These are phyloP conservation scores for Nemopilema nomurai DNA, from an alignment of 30 jellyfish, hydroid and myxozoan species.

Conservation along the genomic window DNA sequence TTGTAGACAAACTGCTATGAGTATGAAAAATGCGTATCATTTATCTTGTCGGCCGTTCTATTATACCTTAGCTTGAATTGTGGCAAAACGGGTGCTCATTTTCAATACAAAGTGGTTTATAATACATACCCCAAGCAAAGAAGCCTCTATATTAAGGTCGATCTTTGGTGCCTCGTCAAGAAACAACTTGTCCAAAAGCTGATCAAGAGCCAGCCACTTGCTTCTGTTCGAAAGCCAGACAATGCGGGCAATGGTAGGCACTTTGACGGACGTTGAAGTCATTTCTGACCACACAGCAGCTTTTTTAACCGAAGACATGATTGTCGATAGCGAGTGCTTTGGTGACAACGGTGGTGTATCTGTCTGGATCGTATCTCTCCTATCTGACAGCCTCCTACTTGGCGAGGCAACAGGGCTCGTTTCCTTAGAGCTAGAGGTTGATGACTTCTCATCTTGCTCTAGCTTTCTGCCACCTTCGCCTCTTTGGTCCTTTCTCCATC, in stretches of 20 bases:
- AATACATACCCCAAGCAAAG: constrained; percentile 64
- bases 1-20: too few relatives aligned
- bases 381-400: background rate
- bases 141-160: constrained; percentile 42
- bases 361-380: background rate
- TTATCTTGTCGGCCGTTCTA: too few relatives aligned
- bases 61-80: too few relatives aligned
- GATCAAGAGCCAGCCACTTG: constrained; percentile 67
- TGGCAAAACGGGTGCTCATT: background rate
- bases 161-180: constrained; percentile 39
- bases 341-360: constrained; percentile 31
- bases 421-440: background rate
- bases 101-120: too few relatives aligned
- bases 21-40: too few relatives aligned
- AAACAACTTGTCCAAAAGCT: constrained; percentile 48
- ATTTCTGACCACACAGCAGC: constrained; percentile 63
- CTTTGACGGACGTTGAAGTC: constrained; percentile 44
- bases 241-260: constrained; percentile 52
- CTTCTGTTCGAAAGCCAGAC: constrained; percentile 61
- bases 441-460: background rate
- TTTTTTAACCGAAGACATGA: constrained; percentile 50
- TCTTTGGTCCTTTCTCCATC: background rate
- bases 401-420: constrained; percentile 12
- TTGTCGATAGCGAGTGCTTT: constrained; percentile 15
- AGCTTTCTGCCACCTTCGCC: background rate